Percentiles rank a stretch among this genome's conserved stretches.
These are phyloP conservation scores for Drosophila subpulchrella DNA, from an alignment of 1,140 invertebrate genomes.

Conservation along the genomic window DNA sequence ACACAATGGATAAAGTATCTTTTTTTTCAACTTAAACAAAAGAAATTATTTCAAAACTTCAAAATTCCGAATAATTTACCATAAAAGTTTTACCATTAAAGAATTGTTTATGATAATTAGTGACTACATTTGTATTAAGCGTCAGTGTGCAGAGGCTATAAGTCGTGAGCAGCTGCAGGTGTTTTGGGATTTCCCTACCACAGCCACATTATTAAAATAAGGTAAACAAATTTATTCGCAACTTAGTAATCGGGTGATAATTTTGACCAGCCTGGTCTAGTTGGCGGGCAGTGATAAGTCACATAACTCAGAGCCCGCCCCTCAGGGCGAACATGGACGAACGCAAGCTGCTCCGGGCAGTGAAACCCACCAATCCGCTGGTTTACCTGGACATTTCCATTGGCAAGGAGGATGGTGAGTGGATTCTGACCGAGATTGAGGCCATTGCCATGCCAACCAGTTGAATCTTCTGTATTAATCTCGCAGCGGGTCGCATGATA, in stretches of 20 bases:
- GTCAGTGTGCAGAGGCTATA: too few species aligned
- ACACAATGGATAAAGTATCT: too few species aligned
- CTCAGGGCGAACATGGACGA: constrained; percentile 45
- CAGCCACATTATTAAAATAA: constrained; percentile 7
- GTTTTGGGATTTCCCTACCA: background rate
- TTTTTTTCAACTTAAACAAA: too few species aligned
- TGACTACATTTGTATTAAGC: too few species aligned
- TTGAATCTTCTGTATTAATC: constrained; percentile 11
- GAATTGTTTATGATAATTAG: too few species aligned
- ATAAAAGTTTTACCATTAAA: too few species aligned
- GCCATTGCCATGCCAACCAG: constrained; percentile 32
- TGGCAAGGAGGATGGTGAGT: constrained; percentile 85
- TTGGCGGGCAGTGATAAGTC: constrained; percentile 27
- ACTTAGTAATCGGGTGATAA: constrained; percentile 2
- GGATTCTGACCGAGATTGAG: constrained; percentile 4
- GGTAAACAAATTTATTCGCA: constrained; percentile 23
- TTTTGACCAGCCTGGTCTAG: background rate
- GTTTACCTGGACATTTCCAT: constrained; percentile 90
- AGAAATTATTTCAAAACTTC: too few species aligned
- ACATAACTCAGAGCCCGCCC: constrained; percentile 17
- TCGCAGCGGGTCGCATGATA: constrained; percentile 90
- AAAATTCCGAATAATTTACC: too few species aligned
- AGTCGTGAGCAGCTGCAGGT: background rate
- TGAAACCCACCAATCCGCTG: constrained; percentile 85
- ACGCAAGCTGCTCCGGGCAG: constrained; percentile 47